Evolutionary conservation across 2,888 invertebrate species (phyloP).

Genomic region (Chaetoderma sp.): DNA sequence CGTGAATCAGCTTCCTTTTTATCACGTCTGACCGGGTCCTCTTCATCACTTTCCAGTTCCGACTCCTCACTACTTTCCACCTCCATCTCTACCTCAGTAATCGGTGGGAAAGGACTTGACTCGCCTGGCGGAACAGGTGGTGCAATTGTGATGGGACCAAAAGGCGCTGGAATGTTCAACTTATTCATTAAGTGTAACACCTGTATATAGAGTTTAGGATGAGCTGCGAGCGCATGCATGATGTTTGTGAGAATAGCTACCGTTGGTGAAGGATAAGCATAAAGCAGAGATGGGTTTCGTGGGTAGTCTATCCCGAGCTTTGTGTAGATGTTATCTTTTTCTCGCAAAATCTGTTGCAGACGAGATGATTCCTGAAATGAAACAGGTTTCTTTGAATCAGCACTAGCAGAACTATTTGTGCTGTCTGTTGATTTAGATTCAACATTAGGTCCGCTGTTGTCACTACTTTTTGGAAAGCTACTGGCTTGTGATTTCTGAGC

Average conservation of each 20-base stretch:
- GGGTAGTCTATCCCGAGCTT: slow-evolving; percentile 61
- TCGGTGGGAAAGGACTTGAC: slow-evolving; percentile 29
- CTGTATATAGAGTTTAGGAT: slow-evolving; percentile 84
- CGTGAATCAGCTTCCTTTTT: not conserved
- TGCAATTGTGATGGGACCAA: slow-evolving; percentile 71
- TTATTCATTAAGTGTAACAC: slow-evolving; percentile 93
- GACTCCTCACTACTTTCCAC: slow-evolving; percentile 72
- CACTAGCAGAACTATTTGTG: too few relatives aligned
- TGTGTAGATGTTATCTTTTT: too few relatives aligned
- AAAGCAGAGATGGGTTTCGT: slow-evolving; percentile 70
- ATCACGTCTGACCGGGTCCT: slow-evolving; percentile 39
- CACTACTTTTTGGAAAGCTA: slow-evolving; percentile 33
- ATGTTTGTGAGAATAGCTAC: slow-evolving; percentile 82
- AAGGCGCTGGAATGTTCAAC: slow-evolving; percentile 90
- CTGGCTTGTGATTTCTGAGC: slow-evolving; percentile 68
- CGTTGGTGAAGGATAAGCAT: slow-evolving; percentile 84
- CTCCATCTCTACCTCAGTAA: slow-evolving; percentile 49
- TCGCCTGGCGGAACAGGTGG: slow-evolving; percentile 45
- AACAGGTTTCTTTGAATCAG: too few relatives aligned
- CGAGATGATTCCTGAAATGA: too few relatives aligned
- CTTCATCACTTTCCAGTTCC: slow-evolving; percentile 78
- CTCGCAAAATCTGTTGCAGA: too few relatives aligned
- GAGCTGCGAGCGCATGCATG: slow-evolving; percentile 79
- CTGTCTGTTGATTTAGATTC: too few relatives aligned
- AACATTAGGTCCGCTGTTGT: too few relatives aligned